Evolutionary conservation across 2,113 vertebrate species (phyloP), one percentile per base, ranked within the genome.

Genomic region (Albula goreensis): DNA sequence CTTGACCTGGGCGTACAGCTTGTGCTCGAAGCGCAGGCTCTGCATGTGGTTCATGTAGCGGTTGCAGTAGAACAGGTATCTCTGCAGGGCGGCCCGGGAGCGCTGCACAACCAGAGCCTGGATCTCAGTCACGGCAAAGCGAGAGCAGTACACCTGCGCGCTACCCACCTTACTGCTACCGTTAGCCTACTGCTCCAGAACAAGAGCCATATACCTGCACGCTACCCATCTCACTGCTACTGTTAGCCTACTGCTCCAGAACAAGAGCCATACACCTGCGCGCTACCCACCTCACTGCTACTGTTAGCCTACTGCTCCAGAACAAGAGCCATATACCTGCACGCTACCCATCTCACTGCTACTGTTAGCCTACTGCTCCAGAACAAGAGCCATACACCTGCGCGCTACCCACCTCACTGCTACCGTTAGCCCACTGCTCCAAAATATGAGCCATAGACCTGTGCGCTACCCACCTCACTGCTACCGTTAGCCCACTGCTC

Each of bases 11-110:
- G 98, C 98, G 10, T 99, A 99, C 25, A 99, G 96, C 94, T 99
- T 99, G 96, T 99, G 98, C 97, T 99, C 98, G 41, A 99, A 99
- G 95, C 98, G 98, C 92, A 99, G 96, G 93, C 98, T 99, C 96
- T 99, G 98, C 98, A 99, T 99, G 96, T 99, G 98, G 95, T 99
- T 99, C 98, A 99, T 99, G 91, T 99, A 99, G 94, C 98, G 98
- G 94, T 99, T 99, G 96, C 98, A 99, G 96, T 99, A 99, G 95
- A 99, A 99, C 92, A 99, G 97, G 96, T 99, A 99, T 95, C 98
- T 96, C 96, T 99, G 98, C 93, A 99, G 92, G 89, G 98, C 98
- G 86, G 98, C 98, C 93, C 98, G 94, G 88, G 98, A 99, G 91
- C 98, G 95, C 98, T 99, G 95, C 13, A 31, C 78, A 82, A 15